phyloP scores from a whole-genome alignment of 2,888 invertebrate species.

The Nymphalis urticae region DNA sequence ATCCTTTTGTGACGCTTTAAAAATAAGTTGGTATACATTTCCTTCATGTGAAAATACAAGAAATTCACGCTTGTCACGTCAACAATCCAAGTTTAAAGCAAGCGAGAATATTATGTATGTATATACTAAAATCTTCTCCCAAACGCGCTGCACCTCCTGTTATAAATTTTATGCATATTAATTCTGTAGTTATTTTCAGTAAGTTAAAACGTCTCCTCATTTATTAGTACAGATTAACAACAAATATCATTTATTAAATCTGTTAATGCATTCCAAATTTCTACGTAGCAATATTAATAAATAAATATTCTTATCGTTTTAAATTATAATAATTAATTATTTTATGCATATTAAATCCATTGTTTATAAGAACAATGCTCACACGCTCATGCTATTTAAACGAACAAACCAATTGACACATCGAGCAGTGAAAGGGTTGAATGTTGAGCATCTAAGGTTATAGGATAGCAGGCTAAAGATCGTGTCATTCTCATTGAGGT shows the following conservation, averaged over 20 bases:
- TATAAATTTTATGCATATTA: no score
- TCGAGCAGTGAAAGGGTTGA: constrained; percentile 76
- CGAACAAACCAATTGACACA: constrained; percentile 63
- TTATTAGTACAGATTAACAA: neutral
- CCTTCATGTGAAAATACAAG: no score
- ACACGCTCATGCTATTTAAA: constrained; percentile 17
- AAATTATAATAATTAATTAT: constrained; percentile 2
- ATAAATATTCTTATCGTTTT: constrained; percentile 37
- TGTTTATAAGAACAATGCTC: constrained; percentile 32
- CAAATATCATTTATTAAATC: neutral
- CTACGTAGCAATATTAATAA: constrained; percentile 22
- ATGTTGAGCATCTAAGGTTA: constrained; percentile 49
- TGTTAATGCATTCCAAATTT: neutral
- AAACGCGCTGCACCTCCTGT: no score
- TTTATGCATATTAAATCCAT: constrained; percentile 12
- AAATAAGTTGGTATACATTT: no score
- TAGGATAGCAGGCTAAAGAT: constrained; percentile 58
- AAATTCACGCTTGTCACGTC: no score
- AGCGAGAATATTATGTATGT: no score
- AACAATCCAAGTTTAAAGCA: no score
- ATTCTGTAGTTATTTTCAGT: no score
- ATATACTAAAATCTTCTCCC: no score
- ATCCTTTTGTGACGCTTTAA: no score
- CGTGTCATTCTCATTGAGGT: constrained; percentile 73
- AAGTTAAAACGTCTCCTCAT: no score